Evolutionary conservation across 2,797 vertebrate genomes (phyloP).

Genomic region (Ammospiza maritima): DNA sequence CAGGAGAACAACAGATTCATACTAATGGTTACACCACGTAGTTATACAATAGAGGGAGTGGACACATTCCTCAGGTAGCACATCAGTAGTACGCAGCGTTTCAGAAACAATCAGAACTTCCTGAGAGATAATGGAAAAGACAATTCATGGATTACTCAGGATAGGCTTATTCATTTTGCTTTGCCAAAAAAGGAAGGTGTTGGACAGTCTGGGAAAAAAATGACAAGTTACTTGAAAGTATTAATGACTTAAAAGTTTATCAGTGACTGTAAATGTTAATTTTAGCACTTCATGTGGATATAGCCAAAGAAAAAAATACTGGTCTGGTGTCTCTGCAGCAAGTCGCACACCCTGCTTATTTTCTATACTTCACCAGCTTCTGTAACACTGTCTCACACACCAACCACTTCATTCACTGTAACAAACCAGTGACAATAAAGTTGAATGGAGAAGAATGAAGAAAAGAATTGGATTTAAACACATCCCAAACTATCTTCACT

Average conservation of each 20-base stretch:
- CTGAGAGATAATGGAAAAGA: constrained; percentile 73
- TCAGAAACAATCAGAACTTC: constrained; percentile 73
- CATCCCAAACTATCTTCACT: background rate
- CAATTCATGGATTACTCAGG: constrained; percentile 55
- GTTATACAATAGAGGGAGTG: constrained; percentile 48
- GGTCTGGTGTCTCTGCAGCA: background rate
- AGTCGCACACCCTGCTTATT: background rate
- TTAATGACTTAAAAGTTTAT: background rate
- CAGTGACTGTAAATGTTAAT: background rate
- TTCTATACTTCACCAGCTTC: background rate
- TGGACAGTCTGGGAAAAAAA: background rate
- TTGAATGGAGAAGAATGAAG: accelerated
- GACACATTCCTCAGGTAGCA: constrained; percentile 75
- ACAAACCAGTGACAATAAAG: background rate
- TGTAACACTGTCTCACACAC: background rate
- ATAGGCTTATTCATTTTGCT: constrained; percentile 31
- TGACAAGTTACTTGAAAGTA: background rate
- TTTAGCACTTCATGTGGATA: background rate
- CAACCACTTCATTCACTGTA: background rate
- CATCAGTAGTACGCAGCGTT: constrained; percentile 45
- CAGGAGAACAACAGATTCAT: background rate
- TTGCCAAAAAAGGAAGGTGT: constrained; percentile 36
- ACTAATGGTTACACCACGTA: background rate
- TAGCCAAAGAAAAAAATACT: background rate
- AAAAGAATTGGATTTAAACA: background rate